Evolutionary conservation across 2,888 invertebrate genomes (phyloP), one percentile per base, ranked within the genome.

Genomic region (Sphecodes monilicornis): DNA sequence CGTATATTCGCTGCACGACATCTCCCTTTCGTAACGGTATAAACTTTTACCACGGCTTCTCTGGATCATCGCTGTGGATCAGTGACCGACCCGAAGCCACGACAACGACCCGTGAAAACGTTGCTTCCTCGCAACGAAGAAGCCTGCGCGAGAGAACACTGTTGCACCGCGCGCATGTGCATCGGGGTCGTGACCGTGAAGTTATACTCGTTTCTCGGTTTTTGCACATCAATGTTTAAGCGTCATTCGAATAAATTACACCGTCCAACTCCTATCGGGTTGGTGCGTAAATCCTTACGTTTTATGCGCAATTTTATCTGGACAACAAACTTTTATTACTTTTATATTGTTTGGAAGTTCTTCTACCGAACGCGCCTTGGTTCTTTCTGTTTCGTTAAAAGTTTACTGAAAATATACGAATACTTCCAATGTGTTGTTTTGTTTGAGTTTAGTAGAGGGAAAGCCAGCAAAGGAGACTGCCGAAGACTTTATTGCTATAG

Each of bases 61-160:
- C 81, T 84, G 86, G 85, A 88, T 86, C 89, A 89, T 82, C 85
- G 85, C 80, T 78, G 88, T 89, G 89, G 92, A 92, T 91, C 90
- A 90, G 85, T 92, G 92, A 92, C 92, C 92, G 92, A 91, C 87
- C 91, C 84, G 88, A 80, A 78, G 87, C 85, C 81, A 84, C 85
- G 86, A 85, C 88, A 82, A 82, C 89, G 88, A 87, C 86, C 90
- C 81, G 64, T 90, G 86, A 89, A 90, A 90, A 87, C 82, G 74
- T 70, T 80, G 77, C 72, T 73, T 50, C 46, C 46, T 46, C 46
- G 46, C 69, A 29, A 13, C 73, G 75, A 32, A 64, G 64, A 73
- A 78, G 78, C 50, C 54, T 68, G 50, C 73, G 70, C 64, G 64
- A 36, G 76, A 54, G 75, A 78, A 84, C 76, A 72, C 60, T 50